Evolutionary conservation across 1,140 invertebrate species (phyloP).

Genomic region (Tetramorium parvispinum): DNA sequence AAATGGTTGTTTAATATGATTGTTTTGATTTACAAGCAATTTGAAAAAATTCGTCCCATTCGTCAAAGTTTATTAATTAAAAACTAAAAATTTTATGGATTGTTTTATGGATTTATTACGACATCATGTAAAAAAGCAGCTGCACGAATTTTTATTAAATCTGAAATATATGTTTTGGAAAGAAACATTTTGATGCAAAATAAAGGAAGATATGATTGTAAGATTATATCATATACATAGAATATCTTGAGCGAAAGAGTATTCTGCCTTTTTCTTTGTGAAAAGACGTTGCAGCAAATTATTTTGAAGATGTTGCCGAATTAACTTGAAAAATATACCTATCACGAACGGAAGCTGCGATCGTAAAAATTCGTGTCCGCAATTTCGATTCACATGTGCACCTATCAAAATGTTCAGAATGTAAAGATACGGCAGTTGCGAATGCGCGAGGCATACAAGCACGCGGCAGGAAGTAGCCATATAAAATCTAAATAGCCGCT

Average conservation of each 20-base stretch:
- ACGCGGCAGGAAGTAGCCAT: constrained; percentile 25
- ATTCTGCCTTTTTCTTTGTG: neutral
- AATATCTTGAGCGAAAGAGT: neutral
- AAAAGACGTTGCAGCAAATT: neutral
- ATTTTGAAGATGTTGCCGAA: neutral
- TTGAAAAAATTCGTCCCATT: neutral
- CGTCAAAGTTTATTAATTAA: neutral
- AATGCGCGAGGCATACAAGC: constrained; percentile 17
- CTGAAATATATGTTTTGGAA: neutral
- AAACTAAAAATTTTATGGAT: neutral
- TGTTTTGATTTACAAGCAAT: neutral
- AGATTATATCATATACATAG: neutral
- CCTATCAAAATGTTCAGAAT: constrained; percentile 37
- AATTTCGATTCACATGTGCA: constrained; percentile 29
- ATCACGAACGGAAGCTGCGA: neutral
- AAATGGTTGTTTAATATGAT: neutral
- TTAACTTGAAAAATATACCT: neutral
- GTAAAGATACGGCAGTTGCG: neutral
- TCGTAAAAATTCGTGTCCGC: constrained; percentile 30
- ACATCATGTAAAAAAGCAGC: neutral
- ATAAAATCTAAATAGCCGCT: constrained; percentile 74
- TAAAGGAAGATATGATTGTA: neutral
- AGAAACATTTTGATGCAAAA: neutral
- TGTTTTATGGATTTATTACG: neutral
- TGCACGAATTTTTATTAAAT: neutral